Conservation (phyloP, 1,140 invertebrate species). For the Drosophila fuyamai region DNA sequence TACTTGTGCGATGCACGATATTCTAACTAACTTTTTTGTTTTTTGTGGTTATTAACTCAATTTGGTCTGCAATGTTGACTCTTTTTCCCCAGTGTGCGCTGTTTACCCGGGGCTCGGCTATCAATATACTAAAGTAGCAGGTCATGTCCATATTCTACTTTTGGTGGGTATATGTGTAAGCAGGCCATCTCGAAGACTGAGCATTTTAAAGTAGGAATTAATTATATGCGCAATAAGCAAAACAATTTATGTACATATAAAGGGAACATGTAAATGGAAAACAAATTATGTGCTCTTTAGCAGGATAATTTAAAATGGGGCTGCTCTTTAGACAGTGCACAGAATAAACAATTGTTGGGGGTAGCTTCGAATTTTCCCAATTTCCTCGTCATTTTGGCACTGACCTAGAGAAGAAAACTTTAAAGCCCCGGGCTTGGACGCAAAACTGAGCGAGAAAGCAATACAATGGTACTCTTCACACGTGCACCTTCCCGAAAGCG, state of each 20-base stretch:
- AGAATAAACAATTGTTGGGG: background rate
- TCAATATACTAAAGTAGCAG: conserved; percentile 12
- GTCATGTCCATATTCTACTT: background rate
- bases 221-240: too few species aligned
- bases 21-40: too few species aligned
- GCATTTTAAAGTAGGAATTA: background rate
- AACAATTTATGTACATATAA: too few species aligned
- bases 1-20: too few species aligned
- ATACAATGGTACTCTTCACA: background rate
- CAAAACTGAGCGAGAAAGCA: background rate
- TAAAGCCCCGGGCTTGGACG: background rate
- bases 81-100: background rate
- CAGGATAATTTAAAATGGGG: too few species aligned
- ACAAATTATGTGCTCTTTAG: too few species aligned
- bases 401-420: conserved; percentile 7
- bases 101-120: conserved; percentile 20
- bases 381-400: conserved; percentile 4
- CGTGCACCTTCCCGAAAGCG: background rate
- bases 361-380: background rate
- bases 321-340: too few species aligned
- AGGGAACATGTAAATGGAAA: too few species aligned
- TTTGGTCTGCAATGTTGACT: background rate
- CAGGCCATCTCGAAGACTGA: background rate
- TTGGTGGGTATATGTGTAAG: background rate
- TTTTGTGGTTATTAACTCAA: background rate